These are phyloP conservation scores for Thecophora atra DNA, from an alignment of 2,888 invertebrate genomes.

Conservation along the genomic window DNA sequence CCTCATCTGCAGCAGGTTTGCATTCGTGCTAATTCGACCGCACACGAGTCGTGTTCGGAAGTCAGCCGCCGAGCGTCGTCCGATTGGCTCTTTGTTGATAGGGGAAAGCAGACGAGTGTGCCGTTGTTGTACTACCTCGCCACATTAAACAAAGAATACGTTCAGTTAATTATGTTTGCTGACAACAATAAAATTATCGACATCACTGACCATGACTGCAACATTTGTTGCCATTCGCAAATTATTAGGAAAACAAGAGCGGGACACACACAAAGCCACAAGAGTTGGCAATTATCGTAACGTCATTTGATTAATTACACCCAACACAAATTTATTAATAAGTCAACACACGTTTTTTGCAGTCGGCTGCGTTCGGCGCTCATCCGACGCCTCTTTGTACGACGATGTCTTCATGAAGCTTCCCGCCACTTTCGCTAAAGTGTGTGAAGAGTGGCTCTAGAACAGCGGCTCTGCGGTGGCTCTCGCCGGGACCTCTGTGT, in stretches of 20 bases:
- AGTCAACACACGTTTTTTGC: constrained; percentile 32
- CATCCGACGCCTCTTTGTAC: neutral
- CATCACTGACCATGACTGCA: constrained; percentile 20
- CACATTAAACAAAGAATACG: no score
- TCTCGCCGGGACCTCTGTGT: neutral
- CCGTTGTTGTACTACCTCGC: no score
- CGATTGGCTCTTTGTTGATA: no score
- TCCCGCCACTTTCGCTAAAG: neutral
- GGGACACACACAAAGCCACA: neutral
- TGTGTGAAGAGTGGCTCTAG: neutral
- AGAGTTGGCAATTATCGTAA: neutral
- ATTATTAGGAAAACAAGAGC: constrained; percentile 29
- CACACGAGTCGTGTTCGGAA: no score
- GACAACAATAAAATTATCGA: constrained; percentile 33
- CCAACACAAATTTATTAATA: constrained; percentile 37
- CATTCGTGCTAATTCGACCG: neutral
- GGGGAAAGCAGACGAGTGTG: no score
- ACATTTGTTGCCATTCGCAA: constrained; percentile 21
- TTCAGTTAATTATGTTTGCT: constrained; percentile 11
- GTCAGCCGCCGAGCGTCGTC: no score
- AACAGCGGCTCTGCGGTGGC: neutral
- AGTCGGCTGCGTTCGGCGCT: neutral
- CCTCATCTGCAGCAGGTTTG: neutral
- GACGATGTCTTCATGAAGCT: neutral
- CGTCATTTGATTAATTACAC: constrained; percentile 36